phyloP scores from a whole-genome alignment of 2,888 invertebrate genomes.

The Eristalis arbustorum region DNA sequence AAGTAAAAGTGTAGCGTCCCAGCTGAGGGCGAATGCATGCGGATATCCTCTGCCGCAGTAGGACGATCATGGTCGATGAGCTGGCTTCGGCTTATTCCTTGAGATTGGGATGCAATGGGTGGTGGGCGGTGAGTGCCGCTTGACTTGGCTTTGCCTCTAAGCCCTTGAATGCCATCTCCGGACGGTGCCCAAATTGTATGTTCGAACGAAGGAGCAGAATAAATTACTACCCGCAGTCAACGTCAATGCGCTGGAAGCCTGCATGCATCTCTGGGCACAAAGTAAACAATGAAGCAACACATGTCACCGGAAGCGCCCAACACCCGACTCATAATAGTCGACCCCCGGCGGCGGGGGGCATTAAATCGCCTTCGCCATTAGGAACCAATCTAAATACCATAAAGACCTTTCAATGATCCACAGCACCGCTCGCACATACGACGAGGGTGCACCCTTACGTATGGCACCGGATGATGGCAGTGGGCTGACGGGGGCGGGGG shows the following conservation, averaged over 20 bases:
- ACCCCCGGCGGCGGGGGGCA: not conserved
- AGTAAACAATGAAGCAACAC: constrained; percentile 25
- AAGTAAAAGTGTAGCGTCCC: not conserved
- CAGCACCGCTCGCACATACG: not conserved
- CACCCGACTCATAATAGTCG: constrained; percentile 19
- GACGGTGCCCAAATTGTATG: too few relatives aligned
- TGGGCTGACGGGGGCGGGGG: too few relatives aligned
- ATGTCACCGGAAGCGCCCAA: not conserved
- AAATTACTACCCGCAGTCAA: not conserved
- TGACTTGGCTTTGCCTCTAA: too few relatives aligned
- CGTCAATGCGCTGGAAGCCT: not conserved
- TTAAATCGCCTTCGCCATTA: constrained; percentile 51
- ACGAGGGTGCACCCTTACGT: not conserved
- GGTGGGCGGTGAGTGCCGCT: too few relatives aligned
- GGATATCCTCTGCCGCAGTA: not conserved
- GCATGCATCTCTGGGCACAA: not conserved
- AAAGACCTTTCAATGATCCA: constrained; percentile 47
- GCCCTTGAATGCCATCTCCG: too few relatives aligned
- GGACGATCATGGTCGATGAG: not conserved
- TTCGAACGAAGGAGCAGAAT: not conserved
- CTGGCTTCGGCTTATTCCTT: too few relatives aligned
- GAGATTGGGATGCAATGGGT: too few relatives aligned
- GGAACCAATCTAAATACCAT: constrained; percentile 37
- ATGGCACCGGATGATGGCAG: not conserved
- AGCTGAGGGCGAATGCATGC: not conserved